Conservation (phyloP, 2,888 invertebrate genomes). For the Graphium colonna region DNA sequence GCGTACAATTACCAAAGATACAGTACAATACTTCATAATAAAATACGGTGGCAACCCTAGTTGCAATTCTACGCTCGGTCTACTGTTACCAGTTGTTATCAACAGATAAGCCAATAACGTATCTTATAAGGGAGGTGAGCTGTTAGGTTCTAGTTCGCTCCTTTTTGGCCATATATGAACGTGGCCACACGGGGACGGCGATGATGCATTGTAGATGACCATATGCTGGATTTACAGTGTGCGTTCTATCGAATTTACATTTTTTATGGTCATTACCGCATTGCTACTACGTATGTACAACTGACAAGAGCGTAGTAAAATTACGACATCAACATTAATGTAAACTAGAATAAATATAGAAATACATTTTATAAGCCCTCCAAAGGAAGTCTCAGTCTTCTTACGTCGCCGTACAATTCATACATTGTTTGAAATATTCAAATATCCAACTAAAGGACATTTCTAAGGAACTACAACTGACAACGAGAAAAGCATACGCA, state of each 20-base stretch:
- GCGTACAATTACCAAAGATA: too few species aligned
- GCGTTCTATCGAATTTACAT: slow-evolving; percentile 49
- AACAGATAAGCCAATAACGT: too few species aligned
- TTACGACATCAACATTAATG: too few species aligned
- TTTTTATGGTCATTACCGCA: slow-evolving; percentile 48
- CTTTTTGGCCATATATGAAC: slow-evolving; percentile 12
- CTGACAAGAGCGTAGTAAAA: slow-evolving; percentile 1
- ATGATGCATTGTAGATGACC: slow-evolving; percentile 46
- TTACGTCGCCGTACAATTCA: background rate
- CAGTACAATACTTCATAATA: too few species aligned
- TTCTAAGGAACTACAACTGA: slow-evolving; percentile 5
- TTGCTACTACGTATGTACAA: slow-evolving; percentile 15
- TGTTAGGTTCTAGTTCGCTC: slow-evolving; percentile 11
- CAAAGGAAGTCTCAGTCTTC: background rate
- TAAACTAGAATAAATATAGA: slow-evolving; percentile 3
- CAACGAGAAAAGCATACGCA: slow-evolving; percentile 8
- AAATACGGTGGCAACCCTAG: too few species aligned
- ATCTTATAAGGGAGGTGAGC: slow-evolving; percentile 7
- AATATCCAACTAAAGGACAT: slow-evolving; percentile 2
- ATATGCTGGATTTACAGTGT: slow-evolving; percentile 56
- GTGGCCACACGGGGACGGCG: slow-evolving; percentile 46
- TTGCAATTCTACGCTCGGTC: too few species aligned
- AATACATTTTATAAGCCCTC: slow-evolving; percentile 9
- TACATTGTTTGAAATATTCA: slow-evolving; percentile 13
- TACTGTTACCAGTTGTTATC: too few species aligned